Conservation (phyloP, 2,797 vertebrate genomes). For the Notoglanidium macrostoma region DNA sequence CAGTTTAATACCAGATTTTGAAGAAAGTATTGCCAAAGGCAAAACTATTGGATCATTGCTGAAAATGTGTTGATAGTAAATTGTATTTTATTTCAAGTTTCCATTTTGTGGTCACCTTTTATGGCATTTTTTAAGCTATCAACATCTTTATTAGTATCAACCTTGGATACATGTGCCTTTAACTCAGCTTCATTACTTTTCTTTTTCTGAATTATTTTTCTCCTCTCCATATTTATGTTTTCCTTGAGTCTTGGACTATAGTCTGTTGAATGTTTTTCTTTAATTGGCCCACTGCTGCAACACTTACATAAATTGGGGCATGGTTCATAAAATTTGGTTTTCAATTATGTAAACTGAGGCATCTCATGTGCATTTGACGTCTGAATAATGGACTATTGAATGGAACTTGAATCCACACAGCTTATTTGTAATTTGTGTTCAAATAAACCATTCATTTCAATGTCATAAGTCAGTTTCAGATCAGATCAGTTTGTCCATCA, state of each 20-base stretch:
- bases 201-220: too few relatives aligned
- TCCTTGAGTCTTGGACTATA: not conserved
- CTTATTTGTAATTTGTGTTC: not conserved
- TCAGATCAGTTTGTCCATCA: not conserved
- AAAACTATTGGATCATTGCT: not conserved
- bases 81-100: not conserved
- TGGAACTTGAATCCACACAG: not conserved
- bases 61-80: not conserved
- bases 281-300: not conserved
- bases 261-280: not conserved
- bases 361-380: not conserved
- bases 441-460: not conserved
- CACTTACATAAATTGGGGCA: not conserved
- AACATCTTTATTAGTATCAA: not conserved
- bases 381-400: not conserved
- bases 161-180: not conserved
- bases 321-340: not conserved
- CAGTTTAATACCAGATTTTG: not conserved
- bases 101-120: not conserved
- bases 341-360: not conserved
- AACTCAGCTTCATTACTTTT: not conserved
- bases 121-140: not conserved
- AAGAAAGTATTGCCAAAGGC: not conserved
- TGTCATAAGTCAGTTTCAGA: not conserved
- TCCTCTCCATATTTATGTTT: not conserved